Evolutionary conservation across 2,797 vertebrate genomes (phyloP).

Genomic region (Passerculus sandwichensis): DNA sequence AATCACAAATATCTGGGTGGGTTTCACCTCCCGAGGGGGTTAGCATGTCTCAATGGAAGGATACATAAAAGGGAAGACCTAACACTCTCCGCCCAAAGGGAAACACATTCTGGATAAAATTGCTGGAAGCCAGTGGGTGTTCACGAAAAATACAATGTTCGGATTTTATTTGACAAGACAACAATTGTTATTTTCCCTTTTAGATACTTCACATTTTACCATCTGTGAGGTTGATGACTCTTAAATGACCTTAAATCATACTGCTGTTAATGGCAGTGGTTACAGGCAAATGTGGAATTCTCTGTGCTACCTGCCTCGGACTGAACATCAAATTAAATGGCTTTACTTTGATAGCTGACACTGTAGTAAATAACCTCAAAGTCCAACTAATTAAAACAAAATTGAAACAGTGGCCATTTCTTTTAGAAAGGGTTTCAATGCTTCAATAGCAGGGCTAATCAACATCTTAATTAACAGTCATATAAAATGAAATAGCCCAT

Average conservation of each 20-base stretch:
- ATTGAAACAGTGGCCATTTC: slow-evolving; percentile 56
- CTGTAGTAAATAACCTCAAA: slow-evolving; percentile 71
- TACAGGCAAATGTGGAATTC: slow-evolving; percentile 53
- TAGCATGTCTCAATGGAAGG: slow-evolving; percentile 76
- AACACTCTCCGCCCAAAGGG: slow-evolving; percentile 79
- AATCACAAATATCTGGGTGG: slow-evolving; percentile 84
- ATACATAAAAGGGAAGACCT: slow-evolving; percentile 77
- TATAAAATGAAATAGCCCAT: slow-evolving; percentile 73
- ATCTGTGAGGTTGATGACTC: slow-evolving; percentile 76
- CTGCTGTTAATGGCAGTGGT: slow-evolving; percentile 48
- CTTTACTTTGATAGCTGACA: slow-evolving; percentile 51
- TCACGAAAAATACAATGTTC: slow-evolving; percentile 78
- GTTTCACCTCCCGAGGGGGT: slow-evolving; percentile 75
- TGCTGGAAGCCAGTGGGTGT: slow-evolving; percentile 81
- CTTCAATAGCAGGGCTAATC: slow-evolving; percentile 72
- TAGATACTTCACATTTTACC: slow-evolving; percentile 70
- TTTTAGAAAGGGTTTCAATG: slow-evolving; percentile 64
- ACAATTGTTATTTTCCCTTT: slow-evolving; percentile 76
- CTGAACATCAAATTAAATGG: slow-evolving; percentile 68
- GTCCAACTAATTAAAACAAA: slow-evolving; percentile 73
- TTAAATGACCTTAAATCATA: slow-evolving; percentile 75
- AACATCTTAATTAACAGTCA: slow-evolving; percentile 77
- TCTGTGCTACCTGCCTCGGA: slow-evolving; percentile 43
- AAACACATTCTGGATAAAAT: slow-evolving; percentile 77
- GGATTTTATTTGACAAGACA: slow-evolving; percentile 79